Base-by-base conservation (phyloP, 2,797 vertebrate genomes). In the Molothrus ater region DNA sequence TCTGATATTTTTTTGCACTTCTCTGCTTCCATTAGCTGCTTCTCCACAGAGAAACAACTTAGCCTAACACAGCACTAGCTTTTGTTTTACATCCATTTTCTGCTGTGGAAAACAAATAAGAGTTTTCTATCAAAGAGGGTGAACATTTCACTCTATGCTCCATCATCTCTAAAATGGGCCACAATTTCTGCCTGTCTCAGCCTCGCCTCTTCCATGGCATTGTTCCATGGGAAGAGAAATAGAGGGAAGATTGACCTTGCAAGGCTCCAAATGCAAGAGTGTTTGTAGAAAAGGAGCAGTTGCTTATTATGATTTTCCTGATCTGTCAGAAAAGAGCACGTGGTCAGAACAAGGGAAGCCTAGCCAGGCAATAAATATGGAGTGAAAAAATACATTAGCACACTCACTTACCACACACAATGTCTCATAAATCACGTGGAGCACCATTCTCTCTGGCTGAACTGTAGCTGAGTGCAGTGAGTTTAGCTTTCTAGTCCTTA, bases 281-380 rank as follows among this genome's bases (percentile, higher is more conserved):
- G 89, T 96, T 96, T 95, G 89, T 66, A 93, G 91, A 94, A 96
- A 96, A 92, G 31, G n/a, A 94, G 53, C 85, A 91, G 59, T 94
- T 97, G 91, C 79, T 96, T 95, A 90, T 93, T 94, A 90, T 92
- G 91, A 96, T 66, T 96, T 90, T 86, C 34, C 57, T 31, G 53
- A 84, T 88, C 87, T 93, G 85, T 76, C 10, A 0, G 72, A 92
- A 89, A 92, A 94, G 61, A 92, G 59, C 69, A 78, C 86, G 65
- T 28, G 38, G 69, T 66, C 75, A 90, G 92, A 91, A 83, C 36
- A 83, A 88, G 88, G 50, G 31, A 80, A 91, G 21, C 53, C 82
- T 84, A 69, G 47, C 84, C 81, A 93, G 80, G 65, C 72, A 92
- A 88, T 92, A 95, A 94, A 92, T 80, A 86, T 7, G 43, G 40